Evolutionary conservation across 2,888 invertebrate genomes (phyloP), one percentile per base, ranked within the genome.

Genomic region (Epinotia brunnichana): DNA sequence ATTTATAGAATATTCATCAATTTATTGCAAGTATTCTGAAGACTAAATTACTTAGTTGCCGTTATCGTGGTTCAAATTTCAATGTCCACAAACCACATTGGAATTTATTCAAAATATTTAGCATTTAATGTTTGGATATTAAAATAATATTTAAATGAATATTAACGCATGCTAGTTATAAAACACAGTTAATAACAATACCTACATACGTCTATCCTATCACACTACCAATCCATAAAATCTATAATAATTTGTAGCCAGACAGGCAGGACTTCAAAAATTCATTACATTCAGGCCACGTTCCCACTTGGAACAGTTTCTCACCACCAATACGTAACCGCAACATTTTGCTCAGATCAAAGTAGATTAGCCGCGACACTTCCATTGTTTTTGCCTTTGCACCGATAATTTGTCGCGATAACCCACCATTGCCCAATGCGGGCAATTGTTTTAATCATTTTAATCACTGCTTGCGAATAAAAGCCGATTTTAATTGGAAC

Each of bases 271-370:
- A 39, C 21, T 24, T n/a, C 10, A 44, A 62, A 53, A 70, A 19
- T n/a, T 19, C 17, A 19, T 17, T 41, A 10, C 44, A 72, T 41
- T 39, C 39, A 72, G 72, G 56, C 56, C 56, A 66, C 70, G 70
- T 59, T 51, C 62, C 51, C 48, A 35, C 61, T 48, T n/a, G 21
- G 60, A 59, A 63, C 51, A 15, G 66, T 59, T 76, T 74, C 74
- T 74, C 69, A 75, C 72, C 67, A 54, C 60, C 69, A 63, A 69
- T 74, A 71, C 75, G 77, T 71, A 76, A 76, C 74, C 76, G 70
- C 76, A 72, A 63, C 73, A 69, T 69, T 73, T 72, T 68, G 71
- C 66, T 61, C 74, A 54, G 74, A 72, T 74, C 63, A n/a, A 54
- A 56, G 35, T 13, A 71, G 74, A 74, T 74, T 72, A 74, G 69